Evolutionary conservation across 2,888 invertebrate species (phyloP), one percentile per base, ranked within the genome.

Genomic region (Cataglyphis rosenhaueri): DNA sequence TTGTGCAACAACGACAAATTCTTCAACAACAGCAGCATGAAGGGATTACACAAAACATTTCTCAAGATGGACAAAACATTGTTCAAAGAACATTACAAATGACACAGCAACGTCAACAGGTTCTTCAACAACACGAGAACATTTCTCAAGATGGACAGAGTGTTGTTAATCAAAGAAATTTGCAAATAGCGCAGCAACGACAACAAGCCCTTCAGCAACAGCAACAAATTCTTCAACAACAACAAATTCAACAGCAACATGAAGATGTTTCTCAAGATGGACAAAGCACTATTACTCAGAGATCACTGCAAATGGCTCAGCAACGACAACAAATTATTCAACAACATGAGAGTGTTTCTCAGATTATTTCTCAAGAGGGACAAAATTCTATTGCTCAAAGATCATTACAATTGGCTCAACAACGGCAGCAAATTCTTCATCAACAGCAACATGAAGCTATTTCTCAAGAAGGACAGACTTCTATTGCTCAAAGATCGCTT

Each of bases 1-100:
- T 92, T 57, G 91, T 92, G 59, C 93, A 91, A 79, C 95, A 94
- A 0, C 93, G 92, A 66, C 95, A 96, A 55, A 94, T 94, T 52
- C 95, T 95, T 76, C 96, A 95, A 83, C 93, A 94, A n/a, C 94
- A 96, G 55, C 94, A 94, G 41, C 91, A 91, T 91, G 92, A 85
- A 88, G 95, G 94, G 95, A 78, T 88, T 18, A 48, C 85, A 87
- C 86, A 87, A 90, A 92, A 91, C 1, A 85, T 88, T 18, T 78
- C 85, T 88, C 86, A 87, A 91, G 92, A 92, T 10, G 90, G 89
- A 52, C 92, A 92, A 62, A 92, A 89, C 38, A 76, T 88, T 3
- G 87, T 92, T 38, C 92, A 92, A 38, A 90, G 91, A n/a, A 89
- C 88, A 3, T 79, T 89, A 66, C 92, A 91, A 82, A 87, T 92